Evolutionary conservation across 2,797 vertebrate genomes (phyloP).

Genomic region (Scomberomorus guttatus): DNA sequence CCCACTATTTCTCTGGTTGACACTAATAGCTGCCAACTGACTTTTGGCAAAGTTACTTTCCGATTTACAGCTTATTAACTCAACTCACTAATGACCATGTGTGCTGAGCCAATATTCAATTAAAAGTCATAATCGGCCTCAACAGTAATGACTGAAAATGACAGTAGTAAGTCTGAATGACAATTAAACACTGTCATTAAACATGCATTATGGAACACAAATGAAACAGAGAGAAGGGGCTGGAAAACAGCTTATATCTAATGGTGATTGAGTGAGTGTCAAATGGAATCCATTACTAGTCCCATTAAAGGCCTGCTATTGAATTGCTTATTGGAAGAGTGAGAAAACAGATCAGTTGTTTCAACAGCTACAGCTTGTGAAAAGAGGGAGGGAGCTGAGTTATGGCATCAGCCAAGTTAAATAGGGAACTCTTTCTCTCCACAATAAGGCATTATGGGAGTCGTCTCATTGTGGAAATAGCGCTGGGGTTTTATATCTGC

Average conservation of each 20-base stretch:
- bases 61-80: constrained; percentile 58
- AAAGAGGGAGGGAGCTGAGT: constrained; percentile 3
- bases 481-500: constrained; percentile 22
- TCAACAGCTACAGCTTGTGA: neutral
- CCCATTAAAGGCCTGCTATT: constrained; percentile 48
- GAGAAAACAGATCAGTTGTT: constrained; percentile 41
- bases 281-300: constrained; percentile 53
- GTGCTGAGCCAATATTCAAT: constrained; percentile 63
- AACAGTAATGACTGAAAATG: constrained; percentile 47
- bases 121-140: constrained; percentile 61
- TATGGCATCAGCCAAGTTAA: constrained; percentile 9
- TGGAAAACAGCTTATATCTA: constrained; percentile 44
- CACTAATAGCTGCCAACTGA: constrained; percentile 42
- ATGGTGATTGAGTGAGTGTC: constrained; percentile 60
- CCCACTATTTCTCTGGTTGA: constrained; percentile 25
- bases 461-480: constrained; percentile 2
- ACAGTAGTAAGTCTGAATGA: constrained; percentile 51
- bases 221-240: constrained; percentile 39
- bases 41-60: constrained; percentile 62
- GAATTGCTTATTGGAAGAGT: constrained; percentile 23
- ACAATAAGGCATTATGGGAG: constrained; percentile 16
- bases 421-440: neutral
- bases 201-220: constrained; percentile 60
- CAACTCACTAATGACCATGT: constrained; percentile 50
- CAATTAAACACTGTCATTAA: constrained; percentile 66